Conservation (phyloP, 2,797 vertebrate genomes). For the Paramormyrops hopkinsi region DNA sequence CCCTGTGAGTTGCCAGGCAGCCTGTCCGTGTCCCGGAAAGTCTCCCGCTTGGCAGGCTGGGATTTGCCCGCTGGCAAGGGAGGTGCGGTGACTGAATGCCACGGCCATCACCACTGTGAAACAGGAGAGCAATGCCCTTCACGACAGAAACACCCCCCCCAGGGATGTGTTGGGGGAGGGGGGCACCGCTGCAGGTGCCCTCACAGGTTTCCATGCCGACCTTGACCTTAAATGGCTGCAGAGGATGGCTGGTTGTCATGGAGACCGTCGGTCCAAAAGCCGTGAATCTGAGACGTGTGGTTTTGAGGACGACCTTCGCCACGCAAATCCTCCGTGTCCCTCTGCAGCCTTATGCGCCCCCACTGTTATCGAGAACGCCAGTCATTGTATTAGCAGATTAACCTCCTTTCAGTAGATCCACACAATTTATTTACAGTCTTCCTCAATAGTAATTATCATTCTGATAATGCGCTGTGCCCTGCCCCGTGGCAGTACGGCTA, state of each 20-base stretch:
- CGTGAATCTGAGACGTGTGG: neutral
- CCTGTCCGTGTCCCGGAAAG: neutral
- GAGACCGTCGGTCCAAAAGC: neutral
- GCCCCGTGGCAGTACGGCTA: constrained; percentile 29
- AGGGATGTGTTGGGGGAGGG: neutral
- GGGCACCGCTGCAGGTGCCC: neutral
- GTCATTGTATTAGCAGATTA: neutral
- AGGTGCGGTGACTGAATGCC: neutral
- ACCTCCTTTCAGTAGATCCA: constrained; percentile 21
- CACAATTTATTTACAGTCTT: constrained; percentile 20
- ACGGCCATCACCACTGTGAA: neutral
- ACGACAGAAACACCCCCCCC: neutral
- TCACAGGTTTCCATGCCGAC: neutral
- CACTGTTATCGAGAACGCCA: neutral
- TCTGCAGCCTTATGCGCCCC: neutral
- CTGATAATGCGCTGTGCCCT: constrained; percentile 19
- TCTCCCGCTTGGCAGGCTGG: neutral
- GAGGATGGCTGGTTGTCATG: neutral
- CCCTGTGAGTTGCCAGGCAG: neutral
- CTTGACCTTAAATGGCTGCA: neutral
- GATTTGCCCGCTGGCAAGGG: neutral
- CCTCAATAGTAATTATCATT: constrained; percentile 27
- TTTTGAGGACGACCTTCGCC: neutral
- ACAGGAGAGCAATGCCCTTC: neutral
- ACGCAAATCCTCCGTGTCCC: neutral